Evolutionary conservation across 2,888 invertebrate species (phyloP).

Genomic region (Drosophila mercatorum): DNA sequence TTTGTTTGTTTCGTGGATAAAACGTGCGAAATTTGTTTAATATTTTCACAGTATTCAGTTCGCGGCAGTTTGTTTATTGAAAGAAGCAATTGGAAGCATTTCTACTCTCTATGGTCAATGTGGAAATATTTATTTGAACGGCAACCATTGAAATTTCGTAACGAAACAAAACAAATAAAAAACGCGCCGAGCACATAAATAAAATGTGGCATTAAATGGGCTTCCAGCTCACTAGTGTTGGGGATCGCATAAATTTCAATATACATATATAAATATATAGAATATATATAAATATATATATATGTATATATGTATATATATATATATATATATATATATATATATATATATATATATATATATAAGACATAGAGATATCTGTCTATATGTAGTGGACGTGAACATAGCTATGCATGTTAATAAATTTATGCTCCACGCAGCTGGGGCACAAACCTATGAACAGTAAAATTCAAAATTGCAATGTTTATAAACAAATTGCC

Average conservation of each 20-base stretch:
- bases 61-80: constrained; percentile 55
- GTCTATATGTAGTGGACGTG: constrained; percentile 30
- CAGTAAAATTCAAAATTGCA: constrained; percentile 78
- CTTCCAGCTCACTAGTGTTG: constrained; percentile 47
- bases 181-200: constrained; percentile 67
- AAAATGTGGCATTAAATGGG: constrained; percentile 74
- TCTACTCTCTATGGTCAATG: constrained; percentile 43
- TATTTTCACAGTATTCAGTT: constrained; percentile 53
- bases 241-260: constrained; percentile 27
- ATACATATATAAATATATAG: constrained; percentile 22
- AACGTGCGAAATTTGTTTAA: constrained; percentile 55
- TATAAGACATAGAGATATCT: constrained; percentile 26
- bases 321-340: constrained; percentile 1
- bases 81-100: constrained; percentile 53
- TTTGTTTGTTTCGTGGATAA: neutral
- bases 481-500: constrained; percentile 79
- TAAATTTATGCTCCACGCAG: constrained; percentile 78
- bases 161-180: constrained; percentile 67
- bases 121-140: constrained; percentile 59
- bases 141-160: constrained; percentile 67
- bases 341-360: constrained; percentile 29
- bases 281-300: constrained; percentile 15
- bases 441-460: constrained; percentile 47
- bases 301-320: constrained; percentile 1
- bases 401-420: constrained; percentile 60